Evolutionary conservation across 2,797 vertebrate species (phyloP).

Genomic region (Fringilla coelebs): DNA sequence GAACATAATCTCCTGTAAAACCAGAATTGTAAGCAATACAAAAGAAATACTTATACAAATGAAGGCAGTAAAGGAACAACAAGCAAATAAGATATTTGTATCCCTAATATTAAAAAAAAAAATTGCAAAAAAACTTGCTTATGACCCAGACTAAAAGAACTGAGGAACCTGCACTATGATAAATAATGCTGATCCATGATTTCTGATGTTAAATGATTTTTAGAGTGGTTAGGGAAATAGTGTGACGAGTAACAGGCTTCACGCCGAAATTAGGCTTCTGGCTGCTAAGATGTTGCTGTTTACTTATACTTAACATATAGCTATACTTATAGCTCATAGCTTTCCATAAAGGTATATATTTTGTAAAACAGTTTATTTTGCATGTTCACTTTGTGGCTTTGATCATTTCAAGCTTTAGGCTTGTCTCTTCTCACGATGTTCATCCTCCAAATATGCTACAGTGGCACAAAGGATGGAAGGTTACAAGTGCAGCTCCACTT

Average conservation of each 20-base stretch:
- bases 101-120: neutral
- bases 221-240: neutral
- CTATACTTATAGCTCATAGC: neutral
- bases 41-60: neutral
- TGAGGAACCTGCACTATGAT: neutral
- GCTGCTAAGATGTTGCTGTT: neutral
- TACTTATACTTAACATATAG: neutral
- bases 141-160: neutral
- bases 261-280: neutral
- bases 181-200: neutral
- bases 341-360: neutral
- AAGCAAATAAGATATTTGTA: neutral
- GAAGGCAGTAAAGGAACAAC: neutral
- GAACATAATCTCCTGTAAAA: neutral
- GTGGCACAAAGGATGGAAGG: neutral
- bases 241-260: neutral
- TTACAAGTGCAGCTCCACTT: neutral
- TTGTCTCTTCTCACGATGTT: neutral
- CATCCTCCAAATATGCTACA: neutral
- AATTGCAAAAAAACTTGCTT: neutral
- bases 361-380: neutral
- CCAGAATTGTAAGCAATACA: neutral
- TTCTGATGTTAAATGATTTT: neutral
- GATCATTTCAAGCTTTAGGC: neutral
- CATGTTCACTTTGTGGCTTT: neutral